phyloP scores from a whole-genome alignment of 2,797 vertebrate genomes.

The Sebastiscus albofasciatus region DNA sequence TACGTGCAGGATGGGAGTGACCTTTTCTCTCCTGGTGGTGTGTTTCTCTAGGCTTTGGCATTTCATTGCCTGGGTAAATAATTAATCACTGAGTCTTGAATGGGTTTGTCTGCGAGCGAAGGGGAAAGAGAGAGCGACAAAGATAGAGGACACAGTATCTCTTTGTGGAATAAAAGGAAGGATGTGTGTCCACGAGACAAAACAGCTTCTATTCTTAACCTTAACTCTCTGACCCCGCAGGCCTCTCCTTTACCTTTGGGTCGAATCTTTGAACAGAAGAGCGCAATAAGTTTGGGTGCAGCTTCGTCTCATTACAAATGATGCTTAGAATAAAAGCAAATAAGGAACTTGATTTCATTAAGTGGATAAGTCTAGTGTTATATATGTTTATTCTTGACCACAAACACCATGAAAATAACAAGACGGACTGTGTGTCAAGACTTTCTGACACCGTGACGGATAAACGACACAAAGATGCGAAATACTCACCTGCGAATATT shows the following conservation, averaged over 20 bases:
- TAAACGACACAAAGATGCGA: too few species aligned
- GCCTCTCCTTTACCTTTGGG: not conserved
- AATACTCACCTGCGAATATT: too few species aligned
- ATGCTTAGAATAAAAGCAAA: not conserved
- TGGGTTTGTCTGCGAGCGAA: constrained; percentile 62
- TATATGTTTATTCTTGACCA: not conserved
- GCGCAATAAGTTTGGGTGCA: not conserved
- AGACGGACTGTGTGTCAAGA: not conserved
- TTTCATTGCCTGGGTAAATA: constrained; percentile 84
- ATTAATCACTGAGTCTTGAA: constrained; percentile 79
- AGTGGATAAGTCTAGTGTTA: not conserved
- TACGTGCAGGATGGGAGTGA: constrained; percentile 65
- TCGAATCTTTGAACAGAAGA: not conserved
- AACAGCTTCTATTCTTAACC: constrained; percentile 22
- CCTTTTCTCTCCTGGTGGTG: constrained; percentile 75
- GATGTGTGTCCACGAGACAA: constrained; percentile 21
- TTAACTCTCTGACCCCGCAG: constrained; percentile 19
- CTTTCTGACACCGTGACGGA: too few species aligned
- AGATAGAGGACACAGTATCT: constrained; percentile 63
- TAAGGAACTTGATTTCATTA: not conserved
- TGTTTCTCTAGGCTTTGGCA: constrained; percentile 77
- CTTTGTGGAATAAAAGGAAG: constrained; percentile 37
- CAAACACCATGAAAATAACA: not conserved
- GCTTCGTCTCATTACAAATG: not conserved
- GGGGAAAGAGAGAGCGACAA: constrained; percentile 44